These are phyloP conservation scores for Sthenelais limicola DNA, from an alignment of 2,888 invertebrate genomes.

Conservation along the genomic window DNA sequence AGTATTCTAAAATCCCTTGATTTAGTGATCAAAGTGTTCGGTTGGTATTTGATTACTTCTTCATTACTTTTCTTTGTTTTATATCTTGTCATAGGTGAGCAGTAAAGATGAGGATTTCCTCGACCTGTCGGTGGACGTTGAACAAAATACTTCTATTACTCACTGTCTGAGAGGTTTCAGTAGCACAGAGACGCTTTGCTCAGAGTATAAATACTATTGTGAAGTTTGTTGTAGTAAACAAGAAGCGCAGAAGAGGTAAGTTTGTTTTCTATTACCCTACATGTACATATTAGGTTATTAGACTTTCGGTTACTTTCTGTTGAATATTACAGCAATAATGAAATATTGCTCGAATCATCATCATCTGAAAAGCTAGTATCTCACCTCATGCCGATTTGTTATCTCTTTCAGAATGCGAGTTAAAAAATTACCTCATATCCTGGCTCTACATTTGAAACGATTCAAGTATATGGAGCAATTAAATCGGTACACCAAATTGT, in stretches of 20 bases:
- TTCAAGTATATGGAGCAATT: conserved; percentile 96
- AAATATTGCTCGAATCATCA: too few relatives aligned
- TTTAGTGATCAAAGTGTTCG: too few relatives aligned
- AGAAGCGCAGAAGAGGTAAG: conserved; percentile 86
- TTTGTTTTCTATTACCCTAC: neutral
- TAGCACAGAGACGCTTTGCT: conserved; percentile 98
- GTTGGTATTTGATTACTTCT: too few relatives aligned
- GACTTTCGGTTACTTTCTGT: neutral
- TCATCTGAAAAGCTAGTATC: too few relatives aligned
- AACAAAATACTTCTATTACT: conserved; percentile 99
- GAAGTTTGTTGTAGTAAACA: conserved; percentile 99
- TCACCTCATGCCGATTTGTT: neutral
- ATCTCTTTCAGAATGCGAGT: conserved; percentile 92
- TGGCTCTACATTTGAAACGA: conserved; percentile 97
- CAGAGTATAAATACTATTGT: conserved; percentile 99
- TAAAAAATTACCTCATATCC: conserved; percentile 96
- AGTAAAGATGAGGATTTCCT: conserved; percentile 99
- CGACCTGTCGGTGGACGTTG: conserved; percentile 98
- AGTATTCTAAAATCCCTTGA: too few relatives aligned
- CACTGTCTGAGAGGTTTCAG: conserved; percentile 98
- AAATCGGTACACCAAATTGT: conserved; percentile 98
- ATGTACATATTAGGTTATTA: neutral
- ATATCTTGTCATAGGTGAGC: conserved; percentile 77
- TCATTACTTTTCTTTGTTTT: too few relatives aligned
- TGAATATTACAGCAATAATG: too few relatives aligned